A percentile compares a stretch with the other conserved stretches of the same genome.
These are phyloP conservation scores for Parauchenoglanis ngamensis DNA, from an alignment of 2,797 vertebrate species.

Conservation along the genomic window DNA sequence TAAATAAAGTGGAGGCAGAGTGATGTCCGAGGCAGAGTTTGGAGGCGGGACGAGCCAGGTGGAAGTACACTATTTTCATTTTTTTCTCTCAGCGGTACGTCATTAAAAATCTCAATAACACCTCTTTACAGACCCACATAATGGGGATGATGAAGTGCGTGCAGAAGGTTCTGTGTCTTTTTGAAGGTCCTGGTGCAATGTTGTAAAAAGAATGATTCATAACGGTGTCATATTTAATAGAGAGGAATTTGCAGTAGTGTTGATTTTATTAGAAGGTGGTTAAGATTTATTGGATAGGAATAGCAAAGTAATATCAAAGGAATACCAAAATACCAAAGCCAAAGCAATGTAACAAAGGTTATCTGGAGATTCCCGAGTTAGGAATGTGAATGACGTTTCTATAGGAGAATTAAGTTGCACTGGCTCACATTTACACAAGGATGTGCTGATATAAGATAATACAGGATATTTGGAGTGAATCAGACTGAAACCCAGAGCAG, in stretches of 20 bases:
- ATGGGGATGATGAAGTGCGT: neutral
- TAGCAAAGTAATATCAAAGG: too few relatives aligned
- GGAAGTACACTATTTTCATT: too few relatives aligned
- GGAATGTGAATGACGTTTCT: neutral
- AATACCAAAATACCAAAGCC: constrained; percentile 9
- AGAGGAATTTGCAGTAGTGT: constrained; percentile 30
- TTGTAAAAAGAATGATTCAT: constrained; percentile 33
- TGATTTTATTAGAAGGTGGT: constrained; percentile 18
- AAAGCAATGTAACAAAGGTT: constrained; percentile 4
- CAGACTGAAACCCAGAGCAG: neutral
- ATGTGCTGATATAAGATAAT: neutral
- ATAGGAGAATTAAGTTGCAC: neutral
- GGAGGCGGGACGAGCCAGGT: too few relatives aligned
- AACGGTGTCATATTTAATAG: constrained; percentile 27
- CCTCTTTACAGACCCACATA: neutral
- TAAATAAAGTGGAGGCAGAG: too few relatives aligned
- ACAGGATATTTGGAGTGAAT: neutral
- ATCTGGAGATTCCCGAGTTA: neutral
- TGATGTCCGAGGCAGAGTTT: too few relatives aligned
- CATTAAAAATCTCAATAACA: neutral
- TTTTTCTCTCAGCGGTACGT: neutral
- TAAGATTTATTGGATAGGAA: constrained; percentile 23
- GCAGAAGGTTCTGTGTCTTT: neutral
- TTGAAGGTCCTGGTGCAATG: constrained; percentile 20
- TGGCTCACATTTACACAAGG: too few relatives aligned